These are phyloP conservation scores for Drosophila nebulosa DNA, from an alignment of 1,140 invertebrate genomes.

Conservation along the genomic window DNA sequence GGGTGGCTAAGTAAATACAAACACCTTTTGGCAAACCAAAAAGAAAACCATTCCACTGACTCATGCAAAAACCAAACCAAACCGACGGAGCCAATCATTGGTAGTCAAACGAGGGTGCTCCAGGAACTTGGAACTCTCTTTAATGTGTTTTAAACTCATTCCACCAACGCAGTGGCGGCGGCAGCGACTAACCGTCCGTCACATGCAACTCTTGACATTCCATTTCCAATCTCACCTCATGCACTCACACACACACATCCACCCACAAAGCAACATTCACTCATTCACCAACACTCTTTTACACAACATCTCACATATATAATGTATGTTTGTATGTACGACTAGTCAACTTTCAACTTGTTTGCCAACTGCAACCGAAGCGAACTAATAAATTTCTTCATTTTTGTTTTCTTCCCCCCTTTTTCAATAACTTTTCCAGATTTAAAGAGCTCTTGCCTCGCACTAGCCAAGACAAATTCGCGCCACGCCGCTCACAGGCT, in stretches of 20 bases:
- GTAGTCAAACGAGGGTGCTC: neutral
- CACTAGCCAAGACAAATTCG: constrained; percentile 2
- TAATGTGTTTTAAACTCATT: constrained; percentile 10
- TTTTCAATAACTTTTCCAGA: constrained; percentile 8
- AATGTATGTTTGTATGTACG: constrained; percentile 21
- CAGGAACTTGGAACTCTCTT: neutral
- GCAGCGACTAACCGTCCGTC: constrained; percentile 37
- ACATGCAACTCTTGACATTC: constrained; percentile 40
- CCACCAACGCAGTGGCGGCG: constrained; percentile 1
- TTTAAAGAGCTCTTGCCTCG: constrained; percentile 2
- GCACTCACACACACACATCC: constrained; percentile 28
- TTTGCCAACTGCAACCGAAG: constrained; percentile 73
- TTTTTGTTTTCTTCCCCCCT: constrained; percentile 4
- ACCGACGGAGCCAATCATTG: constrained; percentile 10
- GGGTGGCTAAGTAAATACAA: constrained; percentile 41
- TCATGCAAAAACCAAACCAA: constrained; percentile 33
- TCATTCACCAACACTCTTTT: constrained; percentile 13
- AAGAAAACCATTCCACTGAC: constrained; percentile 21
- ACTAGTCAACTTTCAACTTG: constrained; percentile 65
- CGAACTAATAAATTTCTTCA: constrained; percentile 77
- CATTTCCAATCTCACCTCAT: constrained; percentile 30
- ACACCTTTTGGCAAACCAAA: constrained; percentile 30
- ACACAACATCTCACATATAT: constrained; percentile 16
- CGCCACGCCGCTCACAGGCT: constrained; percentile 38
- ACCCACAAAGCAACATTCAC: constrained; percentile 14